Conservation (phyloP, 2,113 vertebrate genomes). For the Formicarius rufipectus region DNA sequence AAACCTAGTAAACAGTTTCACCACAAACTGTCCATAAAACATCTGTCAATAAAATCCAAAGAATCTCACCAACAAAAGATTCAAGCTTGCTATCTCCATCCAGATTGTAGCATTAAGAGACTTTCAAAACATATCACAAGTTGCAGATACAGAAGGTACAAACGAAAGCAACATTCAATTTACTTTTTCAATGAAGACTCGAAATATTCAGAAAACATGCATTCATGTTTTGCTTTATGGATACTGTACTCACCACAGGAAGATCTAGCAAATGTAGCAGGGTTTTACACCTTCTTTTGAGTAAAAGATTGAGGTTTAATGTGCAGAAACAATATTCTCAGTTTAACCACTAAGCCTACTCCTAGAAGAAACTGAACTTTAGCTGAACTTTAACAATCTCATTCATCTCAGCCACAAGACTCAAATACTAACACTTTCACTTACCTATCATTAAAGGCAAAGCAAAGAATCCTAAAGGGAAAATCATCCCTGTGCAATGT, state of each 20-base stretch:
- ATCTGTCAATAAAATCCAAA: background rate
- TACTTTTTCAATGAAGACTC: background rate
- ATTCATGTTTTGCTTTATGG: background rate
- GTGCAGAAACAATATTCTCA: background rate
- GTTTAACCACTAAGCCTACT: background rate
- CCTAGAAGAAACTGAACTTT: background rate
- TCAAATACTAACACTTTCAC: background rate
- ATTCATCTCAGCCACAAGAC: background rate
- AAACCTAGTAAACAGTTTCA: background rate
- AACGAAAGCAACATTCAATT: background rate
- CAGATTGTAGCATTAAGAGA: background rate
- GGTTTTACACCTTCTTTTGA: background rate
- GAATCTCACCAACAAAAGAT: background rate
- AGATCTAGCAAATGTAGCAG: background rate
- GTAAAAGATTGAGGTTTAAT: background rate
- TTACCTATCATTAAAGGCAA: background rate
- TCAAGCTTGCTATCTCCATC: background rate
- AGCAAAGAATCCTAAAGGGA: background rate
- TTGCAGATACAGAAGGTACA: background rate
- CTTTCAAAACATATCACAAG: background rate
- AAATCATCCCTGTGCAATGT: background rate
- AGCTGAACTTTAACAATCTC: background rate
- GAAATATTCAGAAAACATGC: background rate
- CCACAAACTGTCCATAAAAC: background rate
- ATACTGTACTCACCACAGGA: background rate